A percentile compares a stretch with the other conserved stretches of the same genome.
phyloP scores from a whole-genome alignment of 2,113 vertebrate genomes.

The Shinisaurus crocodilurus region DNA sequence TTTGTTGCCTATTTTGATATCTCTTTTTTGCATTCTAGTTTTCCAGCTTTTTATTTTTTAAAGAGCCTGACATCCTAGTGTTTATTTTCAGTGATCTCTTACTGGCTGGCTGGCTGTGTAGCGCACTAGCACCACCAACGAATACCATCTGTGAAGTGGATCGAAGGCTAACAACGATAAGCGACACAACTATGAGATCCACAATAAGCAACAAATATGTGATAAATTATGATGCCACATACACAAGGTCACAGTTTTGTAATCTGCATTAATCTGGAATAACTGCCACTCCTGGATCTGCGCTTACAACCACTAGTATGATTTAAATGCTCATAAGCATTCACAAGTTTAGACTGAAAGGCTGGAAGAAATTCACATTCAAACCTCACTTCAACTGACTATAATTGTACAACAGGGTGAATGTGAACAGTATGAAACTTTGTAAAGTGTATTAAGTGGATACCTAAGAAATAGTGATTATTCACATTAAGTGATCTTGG shows the following conservation, averaged over 20 bases:
- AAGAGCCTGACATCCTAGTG: background rate
- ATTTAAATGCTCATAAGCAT: background rate
- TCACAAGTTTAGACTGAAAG: background rate
- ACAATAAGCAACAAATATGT: background rate
- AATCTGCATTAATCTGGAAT: background rate
- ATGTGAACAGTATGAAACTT: background rate
- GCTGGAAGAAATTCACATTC: background rate
- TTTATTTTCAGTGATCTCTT: conserved; percentile 36
- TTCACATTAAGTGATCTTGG: background rate
- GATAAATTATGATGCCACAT: background rate
- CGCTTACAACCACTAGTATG: too few relatives aligned
- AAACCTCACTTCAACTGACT: background rate
- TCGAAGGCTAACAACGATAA: conserved; percentile 40
- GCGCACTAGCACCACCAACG: conserved; percentile 47
- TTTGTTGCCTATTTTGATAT: conserved; percentile 33
- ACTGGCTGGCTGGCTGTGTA: conserved; percentile 4
- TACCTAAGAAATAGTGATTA: background rate
- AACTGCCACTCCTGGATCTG: background rate
- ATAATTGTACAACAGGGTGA: background rate
- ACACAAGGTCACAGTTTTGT: background rate
- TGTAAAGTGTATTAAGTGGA: background rate
- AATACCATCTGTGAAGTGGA: conserved; percentile 34
- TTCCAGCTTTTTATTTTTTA: conserved; percentile 17
- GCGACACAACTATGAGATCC: background rate
- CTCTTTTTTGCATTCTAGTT: background rate